These are phyloP conservation scores for Mionectes macconnelli DNA, from an alignment of 2,113 vertebrate species.

Conservation along the genomic window DNA sequence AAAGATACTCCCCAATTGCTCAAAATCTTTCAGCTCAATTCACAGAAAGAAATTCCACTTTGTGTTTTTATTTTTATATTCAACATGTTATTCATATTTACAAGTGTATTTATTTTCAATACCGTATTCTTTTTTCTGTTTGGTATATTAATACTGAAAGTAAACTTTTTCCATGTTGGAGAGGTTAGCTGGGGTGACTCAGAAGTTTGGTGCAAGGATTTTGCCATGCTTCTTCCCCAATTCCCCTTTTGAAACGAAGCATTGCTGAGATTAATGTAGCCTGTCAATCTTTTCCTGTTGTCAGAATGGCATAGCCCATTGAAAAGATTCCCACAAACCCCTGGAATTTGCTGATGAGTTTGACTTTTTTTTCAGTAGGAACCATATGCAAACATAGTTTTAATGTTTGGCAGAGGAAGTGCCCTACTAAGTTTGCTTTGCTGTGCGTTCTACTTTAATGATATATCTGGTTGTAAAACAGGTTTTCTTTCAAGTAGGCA, in stretches of 20 bases:
- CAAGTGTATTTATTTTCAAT: not conserved
- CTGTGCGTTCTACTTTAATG: not conserved
- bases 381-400: not conserved
- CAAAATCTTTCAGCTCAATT: not conserved
- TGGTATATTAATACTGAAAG: not conserved
- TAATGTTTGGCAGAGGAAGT: not conserved
- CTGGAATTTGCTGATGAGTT: not conserved
- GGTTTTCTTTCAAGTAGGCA: not conserved
- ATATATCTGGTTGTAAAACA: not conserved
- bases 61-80: not conserved
- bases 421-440: not conserved
- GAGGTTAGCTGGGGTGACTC: not conserved
- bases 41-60: not conserved
- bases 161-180: not conserved
- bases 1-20: not conserved
- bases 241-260: not conserved
- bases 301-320: not conserved
- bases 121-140: not conserved
- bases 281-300: not conserved
- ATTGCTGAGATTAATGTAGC: not conserved
- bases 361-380: not conserved
- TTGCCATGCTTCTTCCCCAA: not conserved
- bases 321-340: not conserved
- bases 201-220: not conserved
- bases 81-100: not conserved